Percentiles rank a stretch among this genome's conserved stretches.
phyloP scores from a whole-genome alignment of 2,113 vertebrate genomes.

The Furnarius figulus region DNA sequence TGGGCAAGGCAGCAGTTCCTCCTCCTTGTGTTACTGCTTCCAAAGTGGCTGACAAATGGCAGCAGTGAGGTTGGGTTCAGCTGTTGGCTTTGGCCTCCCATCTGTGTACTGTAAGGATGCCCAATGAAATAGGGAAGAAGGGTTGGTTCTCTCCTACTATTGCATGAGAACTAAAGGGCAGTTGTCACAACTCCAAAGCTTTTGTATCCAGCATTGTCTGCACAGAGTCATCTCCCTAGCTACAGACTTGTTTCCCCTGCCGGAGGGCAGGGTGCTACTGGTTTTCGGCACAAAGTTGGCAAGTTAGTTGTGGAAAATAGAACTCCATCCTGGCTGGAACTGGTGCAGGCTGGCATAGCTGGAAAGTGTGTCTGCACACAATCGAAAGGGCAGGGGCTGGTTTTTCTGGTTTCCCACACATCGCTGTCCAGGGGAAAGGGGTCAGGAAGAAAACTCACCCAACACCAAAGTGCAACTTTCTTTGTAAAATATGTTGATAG shows the following conservation, averaged over 20 bases:
- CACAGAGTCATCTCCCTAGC: constrained; percentile 29
- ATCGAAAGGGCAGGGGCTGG: background rate
- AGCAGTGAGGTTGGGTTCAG: background rate
- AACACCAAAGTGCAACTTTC: constrained; percentile 68
- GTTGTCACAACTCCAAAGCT: constrained; percentile 39
- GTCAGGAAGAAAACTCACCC: background rate
- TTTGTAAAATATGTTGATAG: constrained; percentile 66
- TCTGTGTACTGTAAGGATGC: background rate
- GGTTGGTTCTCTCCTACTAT: constrained; percentile 1
- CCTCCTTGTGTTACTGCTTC: background rate
- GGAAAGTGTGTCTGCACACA: background rate
- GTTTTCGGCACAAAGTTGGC: constrained; percentile 26
- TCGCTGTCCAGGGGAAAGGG: background rate
- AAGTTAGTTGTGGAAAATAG: constrained; percentile 38
- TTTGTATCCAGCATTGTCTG: constrained; percentile 50
- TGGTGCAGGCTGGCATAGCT: constrained; percentile 34
- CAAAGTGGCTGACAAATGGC: background rate
- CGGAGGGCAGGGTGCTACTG: constrained; percentile 55
- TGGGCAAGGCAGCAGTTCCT: background rate
- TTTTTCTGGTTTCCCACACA: background rate
- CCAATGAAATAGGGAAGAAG: background rate
- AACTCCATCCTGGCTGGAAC: constrained; percentile 40
- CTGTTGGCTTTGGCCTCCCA: constrained; percentile 24
- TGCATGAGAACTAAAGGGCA: constrained; percentile 46
- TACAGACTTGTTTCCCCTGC: constrained; percentile 56